phyloP scores from a whole-genome alignment of 2,888 invertebrate genomes.

The Ligdia adustata region DNA sequence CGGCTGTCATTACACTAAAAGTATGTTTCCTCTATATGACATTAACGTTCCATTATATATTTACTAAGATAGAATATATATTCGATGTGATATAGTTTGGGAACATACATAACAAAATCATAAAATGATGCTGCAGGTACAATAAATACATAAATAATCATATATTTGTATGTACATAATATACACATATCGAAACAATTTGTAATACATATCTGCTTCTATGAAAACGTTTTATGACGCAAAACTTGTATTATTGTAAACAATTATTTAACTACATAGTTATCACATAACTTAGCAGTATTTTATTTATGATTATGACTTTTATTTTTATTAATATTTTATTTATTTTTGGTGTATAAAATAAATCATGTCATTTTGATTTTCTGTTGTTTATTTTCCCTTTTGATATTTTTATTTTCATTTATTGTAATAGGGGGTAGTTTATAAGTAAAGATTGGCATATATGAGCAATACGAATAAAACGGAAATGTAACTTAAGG shows the following conservation, averaged over 20 bases:
- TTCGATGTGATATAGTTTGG: constrained; percentile 8
- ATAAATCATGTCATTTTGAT: constrained; percentile 57
- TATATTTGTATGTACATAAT: constrained; percentile 16
- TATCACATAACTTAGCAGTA: constrained; percentile 42
- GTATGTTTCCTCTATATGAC: too few relatives aligned
- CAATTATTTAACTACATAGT: constrained; percentile 37
- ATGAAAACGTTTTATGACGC: constrained; percentile 57
- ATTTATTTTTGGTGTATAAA: constrained; percentile 56
- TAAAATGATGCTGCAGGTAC: neutral
- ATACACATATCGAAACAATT: constrained; percentile 57
- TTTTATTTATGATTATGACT: constrained; percentile 37
- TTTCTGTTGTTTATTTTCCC: constrained; percentile 51
- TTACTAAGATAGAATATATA: neutral
- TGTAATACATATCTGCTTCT: constrained; percentile 76
- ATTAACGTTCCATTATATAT: too few relatives aligned
- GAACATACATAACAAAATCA: neutral
- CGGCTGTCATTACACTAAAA: too few relatives aligned
- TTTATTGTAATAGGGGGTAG: constrained; percentile 18
- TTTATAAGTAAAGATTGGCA: constrained; percentile 5
- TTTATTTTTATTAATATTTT: constrained; percentile 44
- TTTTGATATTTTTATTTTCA: constrained; percentile 30
- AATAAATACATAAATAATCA: neutral
- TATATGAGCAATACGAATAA: constrained; percentile 22
- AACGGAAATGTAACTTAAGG: constrained; percentile 8
- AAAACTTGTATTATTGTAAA: constrained; percentile 45